Conservation (phyloP, 1,140 invertebrate genomes). For the Bombus difficillimus region DNA sequence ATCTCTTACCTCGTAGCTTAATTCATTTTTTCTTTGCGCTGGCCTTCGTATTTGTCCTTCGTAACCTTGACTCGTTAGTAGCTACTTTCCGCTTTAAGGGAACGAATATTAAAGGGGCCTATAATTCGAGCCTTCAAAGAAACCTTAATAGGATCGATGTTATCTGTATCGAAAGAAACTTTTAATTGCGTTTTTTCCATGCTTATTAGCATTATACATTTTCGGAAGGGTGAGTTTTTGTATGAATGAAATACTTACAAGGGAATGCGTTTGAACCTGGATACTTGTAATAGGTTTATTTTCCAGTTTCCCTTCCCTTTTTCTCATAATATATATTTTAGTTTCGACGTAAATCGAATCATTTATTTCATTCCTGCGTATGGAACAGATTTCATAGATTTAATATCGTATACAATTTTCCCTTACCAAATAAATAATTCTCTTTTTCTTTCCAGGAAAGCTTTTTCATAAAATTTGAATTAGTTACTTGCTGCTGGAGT, state of each 20-base stretch:
- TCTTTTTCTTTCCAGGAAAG: too few species aligned
- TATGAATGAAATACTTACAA: neutral
- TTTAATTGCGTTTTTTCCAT: conserved; percentile 21
- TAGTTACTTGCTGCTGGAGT: neutral
- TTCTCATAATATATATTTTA: neutral
- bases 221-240: too few species aligned
- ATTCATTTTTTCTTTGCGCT: conserved; percentile 33
- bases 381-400: too few species aligned
- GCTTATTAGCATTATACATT: conserved; percentile 7
- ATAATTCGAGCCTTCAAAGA: conserved; percentile 35
- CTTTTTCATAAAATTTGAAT: neutral
- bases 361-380: neutral
- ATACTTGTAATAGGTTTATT: too few species aligned
- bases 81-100: conserved; percentile 28
- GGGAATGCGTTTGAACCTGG: too few species aligned
- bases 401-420: too few species aligned
- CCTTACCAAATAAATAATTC: too few species aligned
- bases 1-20: neutral
- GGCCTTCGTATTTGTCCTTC: conserved; percentile 18
- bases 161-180: neutral
- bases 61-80: conserved; percentile 62
- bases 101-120: conserved; percentile 7
- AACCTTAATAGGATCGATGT: conserved; percentile 4
- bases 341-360: neutral
- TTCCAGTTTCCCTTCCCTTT: too few species aligned